Evolutionary conservation across 2,888 invertebrate genomes (phyloP).

Genomic region (Thymelicus sylvestris): DNA sequence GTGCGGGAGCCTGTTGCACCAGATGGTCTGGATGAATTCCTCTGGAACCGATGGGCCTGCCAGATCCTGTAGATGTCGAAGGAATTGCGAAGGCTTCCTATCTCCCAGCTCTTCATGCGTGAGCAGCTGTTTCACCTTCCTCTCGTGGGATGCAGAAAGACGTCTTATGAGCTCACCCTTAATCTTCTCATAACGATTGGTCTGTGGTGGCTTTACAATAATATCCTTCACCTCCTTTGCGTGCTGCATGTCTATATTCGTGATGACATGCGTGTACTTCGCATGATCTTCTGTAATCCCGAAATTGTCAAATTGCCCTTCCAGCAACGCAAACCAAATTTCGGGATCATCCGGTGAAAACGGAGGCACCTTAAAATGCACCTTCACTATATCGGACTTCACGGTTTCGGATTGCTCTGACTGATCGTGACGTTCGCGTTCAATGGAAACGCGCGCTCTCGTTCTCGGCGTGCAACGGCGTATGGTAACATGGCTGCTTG

Average conservation of each 20-base stretch:
- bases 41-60: constrained; percentile 39
- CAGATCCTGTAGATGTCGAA: constrained; percentile 28
- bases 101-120: constrained; percentile 43
- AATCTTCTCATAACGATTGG: constrained; percentile 6
- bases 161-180: constrained; percentile 39
- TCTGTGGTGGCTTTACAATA: not conserved
- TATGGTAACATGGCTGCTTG: not conserved
- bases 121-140: constrained; percentile 39
- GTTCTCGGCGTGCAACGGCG: not conserved
- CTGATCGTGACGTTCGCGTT: not conserved
- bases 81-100: constrained; percentile 43
- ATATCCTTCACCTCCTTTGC: constrained; percentile 17
- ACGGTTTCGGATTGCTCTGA: not conserved
- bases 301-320: constrained; percentile 10
- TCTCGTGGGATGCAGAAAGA: constrained; percentile 16
- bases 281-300: constrained; percentile 1
- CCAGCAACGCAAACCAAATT: constrained; percentile 18
- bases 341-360: constrained; percentile 21
- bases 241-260: constrained; percentile 10
- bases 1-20: constrained; percentile 36
- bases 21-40: constrained; percentile 38
- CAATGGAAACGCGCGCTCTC: not conserved
- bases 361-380: constrained; percentile 11
- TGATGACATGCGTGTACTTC: constrained; percentile 2
- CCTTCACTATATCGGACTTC: not conserved